These are phyloP conservation scores for Exephanes ischioxanthus DNA, from an alignment of 2,888 invertebrate genomes.

Conservation along the genomic window DNA sequence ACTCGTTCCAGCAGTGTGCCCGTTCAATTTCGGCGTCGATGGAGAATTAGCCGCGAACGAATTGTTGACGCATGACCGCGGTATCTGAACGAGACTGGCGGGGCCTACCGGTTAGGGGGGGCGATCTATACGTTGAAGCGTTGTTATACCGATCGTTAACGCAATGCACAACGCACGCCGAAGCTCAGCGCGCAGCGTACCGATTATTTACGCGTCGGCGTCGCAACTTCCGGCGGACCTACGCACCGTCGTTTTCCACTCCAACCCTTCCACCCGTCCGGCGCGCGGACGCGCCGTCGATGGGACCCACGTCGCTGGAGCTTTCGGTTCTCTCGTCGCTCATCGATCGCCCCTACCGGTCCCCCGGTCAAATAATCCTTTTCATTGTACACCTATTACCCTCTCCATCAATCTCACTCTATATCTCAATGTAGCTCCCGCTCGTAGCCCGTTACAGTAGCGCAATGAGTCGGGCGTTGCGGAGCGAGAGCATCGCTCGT, in stretches of 20 bases:
- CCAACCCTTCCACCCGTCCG: not conserved
- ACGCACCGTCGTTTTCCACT: slow-evolving; percentile 50
- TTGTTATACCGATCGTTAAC: slow-evolving; percentile 71
- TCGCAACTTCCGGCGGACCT: slow-evolving; percentile 63
- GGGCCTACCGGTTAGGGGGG: not conserved
- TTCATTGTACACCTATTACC: slow-evolving; percentile 61
- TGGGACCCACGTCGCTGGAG: slow-evolving; percentile 21
- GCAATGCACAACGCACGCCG: slow-evolving; percentile 52
- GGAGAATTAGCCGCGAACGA: slow-evolving; percentile 55
- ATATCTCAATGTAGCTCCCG: slow-evolving; percentile 5
- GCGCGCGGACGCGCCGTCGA: not conserved
- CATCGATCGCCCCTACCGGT: slow-evolving; percentile 53
- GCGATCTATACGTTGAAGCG: slow-evolving; percentile 18
- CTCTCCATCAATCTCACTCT: slow-evolving; percentile 49
- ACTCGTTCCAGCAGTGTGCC: slow-evolving; percentile 14
- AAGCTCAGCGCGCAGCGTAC: slow-evolving; percentile 33
- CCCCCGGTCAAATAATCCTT: slow-evolving; percentile 62
- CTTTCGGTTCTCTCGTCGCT: slow-evolving; percentile 45
- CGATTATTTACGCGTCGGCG: slow-evolving; percentile 77
- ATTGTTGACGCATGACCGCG: slow-evolving; percentile 57
- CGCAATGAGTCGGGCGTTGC: slow-evolving; percentile 52
- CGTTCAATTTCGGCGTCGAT: slow-evolving; percentile 50
- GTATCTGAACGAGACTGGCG: slow-evolving; percentile 48
- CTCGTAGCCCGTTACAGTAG: slow-evolving; percentile 23
- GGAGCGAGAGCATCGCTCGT: slow-evolving; percentile 27